Base-by-base conservation (phyloP, 1,140 invertebrate genomes). In the Dendrolimus punctatus region DNA sequence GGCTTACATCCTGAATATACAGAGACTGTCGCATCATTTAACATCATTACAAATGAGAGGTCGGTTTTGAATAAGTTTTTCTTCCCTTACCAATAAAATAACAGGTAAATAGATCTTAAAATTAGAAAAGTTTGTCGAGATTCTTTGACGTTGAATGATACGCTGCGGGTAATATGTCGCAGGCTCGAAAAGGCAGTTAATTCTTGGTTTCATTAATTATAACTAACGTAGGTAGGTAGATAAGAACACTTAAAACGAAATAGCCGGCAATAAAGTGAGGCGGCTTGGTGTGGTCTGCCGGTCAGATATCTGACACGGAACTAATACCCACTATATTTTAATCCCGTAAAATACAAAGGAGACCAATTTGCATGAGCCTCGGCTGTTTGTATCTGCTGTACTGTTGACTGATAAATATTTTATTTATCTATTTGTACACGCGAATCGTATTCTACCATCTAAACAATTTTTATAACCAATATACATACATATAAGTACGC, bases 311-410 rank as follows among this genome's bases (percentile, higher is more conserved):
- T 84, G 82, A 84, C 82, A 77, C 71, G 73, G 67, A 81, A 85
- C 80, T 85, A 84, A 84, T 84, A 82, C 74, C 75, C 72, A 71
- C 82, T 80, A 82, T 85, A 85, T 84, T 84, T 84, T 85, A 85
- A 85, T 85, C 79, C 79, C 64, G 72, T 66, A 69, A 83, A 85
- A 80, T 83, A 83, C 79, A 85, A 85, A 85, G 73, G 75, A 84
- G 77, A 70, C 79, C 77, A 82, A 85, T 85, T 84, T 85, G 74
- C 77, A 85, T 85, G 82, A 85, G 84, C 79, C 80, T 82, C 73
- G 68, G 59, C 73, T 80, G 77, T 84, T 85, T 82, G 79, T 77
- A 81, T 83, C 76, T 73, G 78, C 68, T 83, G 79, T 80, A 54
- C 71, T 71, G 66, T 67, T 67, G 66, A 73, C 73, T 77, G 73